These are phyloP conservation scores for Erpornis zantholeuca DNA, from an alignment of 2,113 vertebrate genomes.

Conservation along the genomic window DNA sequence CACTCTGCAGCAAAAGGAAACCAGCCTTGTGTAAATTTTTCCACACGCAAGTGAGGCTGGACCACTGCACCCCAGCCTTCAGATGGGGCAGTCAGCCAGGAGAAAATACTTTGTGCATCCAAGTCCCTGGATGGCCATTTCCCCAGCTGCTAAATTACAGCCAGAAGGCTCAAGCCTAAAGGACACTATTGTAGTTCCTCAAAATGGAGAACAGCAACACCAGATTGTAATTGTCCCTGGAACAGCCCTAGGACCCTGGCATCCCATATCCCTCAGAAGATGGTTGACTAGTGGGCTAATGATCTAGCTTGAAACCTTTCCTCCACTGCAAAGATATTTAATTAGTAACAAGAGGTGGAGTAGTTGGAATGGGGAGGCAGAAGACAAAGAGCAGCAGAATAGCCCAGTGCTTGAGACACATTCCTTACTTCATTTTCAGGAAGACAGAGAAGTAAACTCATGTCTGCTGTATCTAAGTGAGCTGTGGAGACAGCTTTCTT, in stretches of 20 bases:
- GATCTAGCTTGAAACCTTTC: not conserved
- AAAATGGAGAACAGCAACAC: not conserved
- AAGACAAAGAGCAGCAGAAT: not conserved
- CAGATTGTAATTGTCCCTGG: not conserved
- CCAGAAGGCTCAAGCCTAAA: not conserved
- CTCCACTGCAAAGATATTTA: not conserved
- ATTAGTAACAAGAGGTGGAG: not conserved
- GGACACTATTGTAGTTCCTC: not conserved
- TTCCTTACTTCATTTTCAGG: not conserved
- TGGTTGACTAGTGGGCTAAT: not conserved
- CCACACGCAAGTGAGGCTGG: not conserved
- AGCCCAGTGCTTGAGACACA: not conserved
- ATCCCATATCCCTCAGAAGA: not conserved
- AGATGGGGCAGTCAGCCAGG: constrained; percentile 8
- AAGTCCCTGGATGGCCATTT: not conserved
- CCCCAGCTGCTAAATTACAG: not conserved
- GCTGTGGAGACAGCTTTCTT: not conserved
- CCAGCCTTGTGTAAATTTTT: constrained; percentile 14
- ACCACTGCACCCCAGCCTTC: not conserved
- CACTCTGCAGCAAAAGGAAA: constrained; percentile 37
- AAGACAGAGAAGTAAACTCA: not conserved
- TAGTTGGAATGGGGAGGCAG: not conserved
- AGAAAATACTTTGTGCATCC: not conserved
- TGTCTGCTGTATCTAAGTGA: not conserved
- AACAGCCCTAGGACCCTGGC: not conserved